phyloP scores from a whole-genome alignment of 2,888 invertebrate species.

The Lochmaea capreae region DNA sequence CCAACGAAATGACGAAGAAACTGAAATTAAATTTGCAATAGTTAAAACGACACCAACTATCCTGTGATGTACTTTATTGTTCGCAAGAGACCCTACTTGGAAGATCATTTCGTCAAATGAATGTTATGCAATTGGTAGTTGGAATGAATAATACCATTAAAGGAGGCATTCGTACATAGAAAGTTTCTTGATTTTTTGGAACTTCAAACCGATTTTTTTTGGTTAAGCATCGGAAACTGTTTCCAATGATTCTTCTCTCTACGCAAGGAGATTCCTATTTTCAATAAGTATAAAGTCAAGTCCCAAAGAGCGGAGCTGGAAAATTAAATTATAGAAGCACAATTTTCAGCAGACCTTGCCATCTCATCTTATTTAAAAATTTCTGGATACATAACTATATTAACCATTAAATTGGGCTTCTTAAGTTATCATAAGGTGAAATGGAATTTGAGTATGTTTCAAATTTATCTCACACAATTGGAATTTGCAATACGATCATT shows the following conservation, averaged over 20 bases:
- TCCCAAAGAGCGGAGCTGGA: conserved; percentile 8
- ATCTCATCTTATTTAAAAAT: background rate
- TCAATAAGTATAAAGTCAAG: conserved; percentile 9
- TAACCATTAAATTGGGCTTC: no score
- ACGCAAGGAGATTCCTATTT: conserved; percentile 19
- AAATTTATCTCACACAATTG: no score
- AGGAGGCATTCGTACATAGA: no score
- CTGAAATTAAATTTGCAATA: conserved; percentile 22
- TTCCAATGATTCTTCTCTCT: conserved; percentile 25
- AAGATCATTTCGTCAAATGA: no score
- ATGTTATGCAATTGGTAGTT: no score
- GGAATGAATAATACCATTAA: no score
- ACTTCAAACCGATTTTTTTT: conserved; percentile 6
- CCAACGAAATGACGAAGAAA: no score
- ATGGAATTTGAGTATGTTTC: no score
- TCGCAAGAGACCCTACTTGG: conserved; percentile 13
- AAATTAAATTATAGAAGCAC: conserved; percentile 12
- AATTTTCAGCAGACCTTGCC: conserved; percentile 13
- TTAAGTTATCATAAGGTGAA: no score
- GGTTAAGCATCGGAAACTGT: conserved; percentile 22
- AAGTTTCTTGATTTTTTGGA: no score
- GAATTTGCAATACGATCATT: no score
- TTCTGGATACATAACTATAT: no score
- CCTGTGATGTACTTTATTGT: conserved; percentile 27
- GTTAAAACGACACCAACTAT: conserved; percentile 24